Evolutionary conservation across 2,888 invertebrate species (phyloP).

Genomic region (Stegophylla sp.): DNA sequence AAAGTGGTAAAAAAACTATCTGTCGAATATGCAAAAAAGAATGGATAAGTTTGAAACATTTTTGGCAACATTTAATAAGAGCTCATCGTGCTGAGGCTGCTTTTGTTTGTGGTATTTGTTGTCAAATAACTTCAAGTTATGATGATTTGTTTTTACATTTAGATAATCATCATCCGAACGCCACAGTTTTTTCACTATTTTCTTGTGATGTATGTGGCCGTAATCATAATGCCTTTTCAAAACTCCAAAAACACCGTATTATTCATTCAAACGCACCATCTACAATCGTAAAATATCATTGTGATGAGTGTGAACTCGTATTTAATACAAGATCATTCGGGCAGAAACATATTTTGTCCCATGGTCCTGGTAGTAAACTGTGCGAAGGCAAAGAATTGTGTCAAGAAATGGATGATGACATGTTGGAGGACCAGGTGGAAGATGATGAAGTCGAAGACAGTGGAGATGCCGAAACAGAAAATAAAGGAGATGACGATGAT

Average conservation of each 20-base stretch:
- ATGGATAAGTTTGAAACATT: constrained; percentile 71
- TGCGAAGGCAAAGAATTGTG: constrained; percentile 49
- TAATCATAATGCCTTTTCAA: constrained; percentile 70
- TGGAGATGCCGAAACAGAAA: constrained; percentile 33
- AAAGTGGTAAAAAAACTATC: constrained; percentile 60
- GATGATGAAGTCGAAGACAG: constrained; percentile 56
- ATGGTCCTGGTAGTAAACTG: constrained; percentile 51
- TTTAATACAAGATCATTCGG: constrained; percentile 56
- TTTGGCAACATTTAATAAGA: constrained; percentile 71
- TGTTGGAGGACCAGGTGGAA: constrained; percentile 55
- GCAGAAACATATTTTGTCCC: constrained; percentile 56
- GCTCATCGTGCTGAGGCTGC: constrained; percentile 70
- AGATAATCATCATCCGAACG: constrained; percentile 66
- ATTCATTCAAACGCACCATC: constrained; percentile 66
- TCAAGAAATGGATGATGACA: constrained; percentile 60
- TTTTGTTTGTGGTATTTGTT: constrained; percentile 70
- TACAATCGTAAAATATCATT: constrained; percentile 60
- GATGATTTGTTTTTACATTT: constrained; percentile 67
- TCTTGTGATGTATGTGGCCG: constrained; percentile 69
- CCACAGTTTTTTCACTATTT: constrained; percentile 68
- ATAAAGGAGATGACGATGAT: constrained; percentile 20
- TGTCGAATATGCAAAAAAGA: constrained; percentile 71
- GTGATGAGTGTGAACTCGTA: constrained; percentile 60
- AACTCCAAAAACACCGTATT: constrained; percentile 69
- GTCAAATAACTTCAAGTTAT: constrained; percentile 69